Evolutionary conservation across 1,140 invertebrate genomes (phyloP), one percentile per base, ranked within the genome.

Genomic region (Drosophila sturtevanti): DNA sequence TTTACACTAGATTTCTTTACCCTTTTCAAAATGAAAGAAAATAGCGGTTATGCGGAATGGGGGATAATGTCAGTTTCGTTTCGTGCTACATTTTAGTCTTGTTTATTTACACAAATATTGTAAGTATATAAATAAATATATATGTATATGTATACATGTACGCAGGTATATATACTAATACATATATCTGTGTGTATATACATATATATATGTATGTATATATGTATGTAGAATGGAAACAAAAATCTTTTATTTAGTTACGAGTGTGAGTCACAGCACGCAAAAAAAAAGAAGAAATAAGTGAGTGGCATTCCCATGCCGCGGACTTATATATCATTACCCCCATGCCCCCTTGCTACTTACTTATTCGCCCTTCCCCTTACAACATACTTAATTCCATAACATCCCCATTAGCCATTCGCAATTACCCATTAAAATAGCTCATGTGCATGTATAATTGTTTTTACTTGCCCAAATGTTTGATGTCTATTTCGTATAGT

Each of bases 401-500:
- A 72, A 56, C 72, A 48, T 48, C 16, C 37, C 61, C 35, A 63
- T 66, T 56, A 16, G 16, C 35, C 68, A 60, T 41, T 52, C 59
- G 60, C 56, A 58, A 61, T 60, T 44, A 59, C 59, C 63, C 79
- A 86, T 86, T 85, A 77, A 87, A 86, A 77, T 48, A 48, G 77
- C 78, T 68, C 68, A 68, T 63, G 72, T 71, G 73, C 73, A 81
- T 81, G 68, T 85, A 78, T 81, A 86, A 87, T 85, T 86, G 78
- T 84, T 86, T 73, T 80, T 68, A 69, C 72, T 77, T 79, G 37
- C 72, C 55, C 55, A 58, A 74, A 74, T 72, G 66, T 60, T 71
- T 72, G 41, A 64, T 77, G 55, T 78, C 58, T 64, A 55, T 69
- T 59, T 67, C n/a, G 75, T 60, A 56, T 51, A n/a, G n/a, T n/a